Percentiles rank a stretch among this genome's conserved stretches.
Conservation (phyloP, 2,797 vertebrate species). For the Loriculus beryllinus region DNA sequence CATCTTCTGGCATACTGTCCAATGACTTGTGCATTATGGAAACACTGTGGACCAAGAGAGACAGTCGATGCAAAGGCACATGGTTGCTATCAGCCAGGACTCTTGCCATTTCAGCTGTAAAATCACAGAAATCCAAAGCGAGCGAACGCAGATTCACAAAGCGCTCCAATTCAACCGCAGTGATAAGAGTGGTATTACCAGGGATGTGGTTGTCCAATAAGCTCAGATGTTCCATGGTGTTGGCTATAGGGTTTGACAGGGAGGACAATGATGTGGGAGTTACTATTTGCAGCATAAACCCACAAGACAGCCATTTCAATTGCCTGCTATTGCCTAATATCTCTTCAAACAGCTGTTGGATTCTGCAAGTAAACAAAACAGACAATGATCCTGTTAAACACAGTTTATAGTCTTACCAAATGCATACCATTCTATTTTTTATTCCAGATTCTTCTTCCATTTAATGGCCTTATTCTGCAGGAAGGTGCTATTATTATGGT, state of each 20-base stretch:
- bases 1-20: slow-evolving; percentile 89
- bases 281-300: slow-evolving; percentile 94
- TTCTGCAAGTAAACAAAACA: slow-evolving; percentile 80
- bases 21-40: slow-evolving; percentile 90
- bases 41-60: slow-evolving; percentile 91
- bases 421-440: not conserved
- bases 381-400: slow-evolving; percentile 50
- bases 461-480: not conserved
- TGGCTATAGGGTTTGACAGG: slow-evolving; percentile 90
- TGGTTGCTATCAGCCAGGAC: slow-evolving; percentile 88
- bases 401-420: not conserved
- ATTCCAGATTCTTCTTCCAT: not conserved
- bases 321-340: slow-evolving; percentile 93
- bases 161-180: slow-evolving; percentile 87
- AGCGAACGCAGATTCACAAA: slow-evolving; percentile 89
- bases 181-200: slow-evolving; percentile 83
- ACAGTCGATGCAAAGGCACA: slow-evolving; percentile 92
- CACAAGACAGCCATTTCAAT: slow-evolving; percentile 92
- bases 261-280: slow-evolving; percentile 90
- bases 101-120: slow-evolving; percentile 91
- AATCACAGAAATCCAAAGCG: slow-evolving; percentile 95
- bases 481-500: not conserved
- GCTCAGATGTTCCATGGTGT: slow-evolving; percentile 93
- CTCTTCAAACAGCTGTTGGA: slow-evolving; percentile 95
- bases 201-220: slow-evolving; percentile 92